Conservation (phyloP, 2,113 vertebrate genomes). For the Chrysochloris asiatica region DNA sequence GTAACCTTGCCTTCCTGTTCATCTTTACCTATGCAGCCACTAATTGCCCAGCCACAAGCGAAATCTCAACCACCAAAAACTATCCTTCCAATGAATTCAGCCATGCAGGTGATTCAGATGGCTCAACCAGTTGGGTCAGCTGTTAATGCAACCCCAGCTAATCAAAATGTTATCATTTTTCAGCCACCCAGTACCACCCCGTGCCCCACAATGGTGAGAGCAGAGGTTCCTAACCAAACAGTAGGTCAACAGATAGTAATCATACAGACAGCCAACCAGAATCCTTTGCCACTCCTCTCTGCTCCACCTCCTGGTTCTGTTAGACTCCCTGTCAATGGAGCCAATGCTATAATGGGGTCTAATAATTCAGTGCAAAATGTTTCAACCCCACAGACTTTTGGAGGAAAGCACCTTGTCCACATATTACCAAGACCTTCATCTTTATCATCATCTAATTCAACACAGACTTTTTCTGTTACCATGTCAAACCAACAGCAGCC, state of each 20-base stretch:
- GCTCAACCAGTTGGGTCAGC: constrained; percentile 87
- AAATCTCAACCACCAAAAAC: constrained; percentile 84
- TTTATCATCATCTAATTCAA: constrained; percentile 81
- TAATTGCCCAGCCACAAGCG: constrained; percentile 86
- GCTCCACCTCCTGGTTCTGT: constrained; percentile 87
- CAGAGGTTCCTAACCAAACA: constrained; percentile 90
- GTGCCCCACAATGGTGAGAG: constrained; percentile 88
- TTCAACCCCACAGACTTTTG: constrained; percentile 89
- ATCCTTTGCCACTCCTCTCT: constrained; percentile 87
- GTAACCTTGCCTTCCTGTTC: constrained; percentile 87
- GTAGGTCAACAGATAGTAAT: constrained; percentile 98
- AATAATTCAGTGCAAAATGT: constrained; percentile 83
- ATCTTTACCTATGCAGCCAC: constrained; percentile 88
- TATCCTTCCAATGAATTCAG: constrained; percentile 93
- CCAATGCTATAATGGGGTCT: constrained; percentile 83
- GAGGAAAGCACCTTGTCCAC: constrained; percentile 96
- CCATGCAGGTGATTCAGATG: constrained; percentile 98
- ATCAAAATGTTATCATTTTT: constrained; percentile 95
- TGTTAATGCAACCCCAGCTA: constrained; percentile 88
- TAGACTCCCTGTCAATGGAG: constrained; percentile 83
- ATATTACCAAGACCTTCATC: constrained; percentile 94
- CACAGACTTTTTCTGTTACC: constrained; percentile 83
- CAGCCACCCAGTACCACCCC: constrained; percentile 92
- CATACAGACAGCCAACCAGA: constrained; percentile 95
- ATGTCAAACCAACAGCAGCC: constrained; percentile 88